Evolutionary conservation across 2,888 invertebrate species (phyloP), one percentile per base, ranked within the genome.

Genomic region (Notodonta ziczac): DNA sequence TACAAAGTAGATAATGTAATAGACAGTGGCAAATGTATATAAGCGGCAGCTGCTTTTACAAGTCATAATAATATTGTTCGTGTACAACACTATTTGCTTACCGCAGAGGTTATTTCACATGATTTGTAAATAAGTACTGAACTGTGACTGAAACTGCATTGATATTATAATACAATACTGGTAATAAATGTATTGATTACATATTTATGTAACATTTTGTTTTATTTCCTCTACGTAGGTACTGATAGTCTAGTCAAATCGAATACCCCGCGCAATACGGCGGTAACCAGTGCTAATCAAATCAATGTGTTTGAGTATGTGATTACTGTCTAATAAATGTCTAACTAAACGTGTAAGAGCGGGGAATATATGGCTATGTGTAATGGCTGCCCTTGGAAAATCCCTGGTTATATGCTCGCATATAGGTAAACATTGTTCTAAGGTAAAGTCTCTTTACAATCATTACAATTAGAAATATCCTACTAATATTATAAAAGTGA

Each of bases 171-270:
- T 62, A 44, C 57, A 72, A 61, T 58, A 66, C 74, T 78, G 67
- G 65, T 60, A 81, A 80, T 80, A 82, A 82, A 81, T 73, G 65
- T 77, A 76, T 76, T 70, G 64, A 76, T 67, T 67, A 66, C 58
- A 58, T 66, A 69, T 62, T 66, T 63, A 70, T 70, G 66, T 66
- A 62, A 60, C 35, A 61, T 63, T 69, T 77, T 61, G 74, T 74
- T 77, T 77, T 59, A 69, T 72, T 69, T 69, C 32, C 39, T 48
- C 24, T 2, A 24, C 1, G 24, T 24, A 24, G 24, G 8, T 52
- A 24, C 39, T 51, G 50, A 55, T 5, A 40, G 48, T 39, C 6
- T 59, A 32, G 52, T 57, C 44, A 65, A 73, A 42, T 58, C 57
- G 48, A 12, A 48, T 10, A 24, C 50, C 44, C 44, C 53, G 63